Percentiles rank a stretch among this genome's conserved stretches.
Evolutionary conservation across 2,797 vertebrate genomes (phyloP).

Genomic region (Cheirogaleus major): DNA sequence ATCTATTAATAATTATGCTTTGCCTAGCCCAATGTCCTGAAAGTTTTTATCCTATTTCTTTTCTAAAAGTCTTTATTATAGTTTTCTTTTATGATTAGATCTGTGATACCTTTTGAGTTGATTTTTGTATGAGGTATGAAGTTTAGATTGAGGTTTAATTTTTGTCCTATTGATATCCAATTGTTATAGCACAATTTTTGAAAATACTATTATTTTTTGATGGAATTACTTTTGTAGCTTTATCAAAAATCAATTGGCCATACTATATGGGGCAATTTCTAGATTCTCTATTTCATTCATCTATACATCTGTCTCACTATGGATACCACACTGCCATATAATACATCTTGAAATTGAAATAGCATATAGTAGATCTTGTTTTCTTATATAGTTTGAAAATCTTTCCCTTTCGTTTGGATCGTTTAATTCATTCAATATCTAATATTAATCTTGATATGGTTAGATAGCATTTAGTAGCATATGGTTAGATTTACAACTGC

Average conservation of each 20-base stretch:
- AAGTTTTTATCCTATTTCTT: background rate
- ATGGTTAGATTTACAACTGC: background rate
- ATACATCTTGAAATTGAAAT: background rate
- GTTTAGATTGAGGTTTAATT: conserved; percentile 21
- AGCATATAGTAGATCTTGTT: background rate
- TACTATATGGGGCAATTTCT: background rate
- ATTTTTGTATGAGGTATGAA: conserved; percentile 10
- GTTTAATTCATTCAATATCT: background rate
- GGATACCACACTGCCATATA: background rate
- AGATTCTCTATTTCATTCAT: background rate
- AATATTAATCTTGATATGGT: background rate
- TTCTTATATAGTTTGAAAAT: background rate
- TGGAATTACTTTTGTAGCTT: conserved; percentile 13
- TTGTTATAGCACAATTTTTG: background rate
- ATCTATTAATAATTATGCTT: background rate
- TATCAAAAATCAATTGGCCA: background rate
- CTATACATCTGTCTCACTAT: background rate
- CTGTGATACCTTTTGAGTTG: background rate
- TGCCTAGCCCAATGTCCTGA: background rate
- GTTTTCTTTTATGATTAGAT: background rate
- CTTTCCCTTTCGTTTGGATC: background rate
- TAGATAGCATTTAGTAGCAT: background rate
- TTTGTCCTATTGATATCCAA: background rate
- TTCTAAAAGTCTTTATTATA: background rate
- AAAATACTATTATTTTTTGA: conserved; percentile 10